A percentile compares a stretch with the other conserved stretches of the same genome.
These are phyloP conservation scores for Crypturellus tataupa DNA, from an alignment of 2,797 vertebrate genomes.

Conservation along the genomic window DNA sequence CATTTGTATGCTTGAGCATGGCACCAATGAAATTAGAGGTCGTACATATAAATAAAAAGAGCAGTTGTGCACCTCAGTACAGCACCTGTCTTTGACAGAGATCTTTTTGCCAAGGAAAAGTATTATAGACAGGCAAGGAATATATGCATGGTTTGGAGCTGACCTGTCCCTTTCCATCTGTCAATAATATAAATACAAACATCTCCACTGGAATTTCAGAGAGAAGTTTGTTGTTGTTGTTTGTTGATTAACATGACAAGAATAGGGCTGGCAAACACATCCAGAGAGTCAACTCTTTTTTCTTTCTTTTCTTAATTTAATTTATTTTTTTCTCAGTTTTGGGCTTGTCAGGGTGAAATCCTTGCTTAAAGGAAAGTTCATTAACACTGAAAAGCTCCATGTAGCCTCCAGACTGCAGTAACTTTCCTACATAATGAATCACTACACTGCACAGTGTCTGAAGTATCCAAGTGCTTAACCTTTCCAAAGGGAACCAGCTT, in stretches of 20 bases:
- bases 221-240: fast-evolving
- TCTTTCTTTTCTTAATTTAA: neutral
- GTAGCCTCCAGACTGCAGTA: neutral
- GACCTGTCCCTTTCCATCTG: neutral
- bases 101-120: neutral
- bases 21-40: neutral
- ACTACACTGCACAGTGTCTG: fast-evolving
- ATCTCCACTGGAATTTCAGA: neutral
- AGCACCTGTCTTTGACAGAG: constrained; percentile 1
- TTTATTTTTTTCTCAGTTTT: neutral
- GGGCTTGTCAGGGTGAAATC: neutral
- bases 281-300: neutral
- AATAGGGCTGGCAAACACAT: neutral
- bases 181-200: neutral
- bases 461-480: neutral
- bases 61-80: neutral
- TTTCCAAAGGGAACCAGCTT: neutral
- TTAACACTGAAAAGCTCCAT: neutral
- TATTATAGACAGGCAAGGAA: neutral
- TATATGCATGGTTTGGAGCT: neutral
- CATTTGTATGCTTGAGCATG: neutral
- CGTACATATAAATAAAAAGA: neutral
- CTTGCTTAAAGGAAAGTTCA: neutral
- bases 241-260: neutral
- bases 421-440: neutral